Percentiles rank a stretch among this genome's conserved stretches.
Conservation (phyloP, 1,140 invertebrate genomes). For the Apis laboriosa region DNA sequence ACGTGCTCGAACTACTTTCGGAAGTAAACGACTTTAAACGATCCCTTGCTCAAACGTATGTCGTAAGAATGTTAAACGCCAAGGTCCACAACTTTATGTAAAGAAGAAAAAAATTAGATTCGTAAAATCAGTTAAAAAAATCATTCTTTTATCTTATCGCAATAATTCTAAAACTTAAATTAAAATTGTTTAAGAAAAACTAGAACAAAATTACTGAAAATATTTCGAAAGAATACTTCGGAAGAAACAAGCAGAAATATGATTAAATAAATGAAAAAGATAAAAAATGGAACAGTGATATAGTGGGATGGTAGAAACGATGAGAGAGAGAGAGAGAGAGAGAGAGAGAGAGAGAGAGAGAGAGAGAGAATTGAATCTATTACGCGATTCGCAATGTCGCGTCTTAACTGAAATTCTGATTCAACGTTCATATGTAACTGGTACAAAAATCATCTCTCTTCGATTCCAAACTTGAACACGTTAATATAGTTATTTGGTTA, state of each 20-base stretch:
- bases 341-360: not conserved
- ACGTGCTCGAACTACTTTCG: conserved; percentile 16
- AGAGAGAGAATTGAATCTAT: not conserved
- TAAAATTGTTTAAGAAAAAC: not conserved
- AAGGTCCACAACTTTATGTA: conserved; percentile 14
- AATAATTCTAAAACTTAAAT: not conserved
- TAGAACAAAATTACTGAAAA: not conserved
- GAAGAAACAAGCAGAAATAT: not conserved
- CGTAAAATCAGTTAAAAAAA: conserved; percentile 1
- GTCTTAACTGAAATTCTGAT: not conserved
- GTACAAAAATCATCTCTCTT: not conserved
- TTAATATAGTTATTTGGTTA: conserved; percentile 60
- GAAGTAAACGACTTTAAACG: not conserved
- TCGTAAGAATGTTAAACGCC: not conserved
- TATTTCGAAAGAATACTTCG: not conserved
- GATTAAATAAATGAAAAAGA: not conserved
- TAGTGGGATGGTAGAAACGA: not conserved
- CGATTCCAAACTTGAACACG: conserved; percentile 9
- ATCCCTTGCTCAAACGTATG: conserved; percentile 7
- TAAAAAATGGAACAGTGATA: not conserved
- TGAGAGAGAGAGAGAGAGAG: not conserved
- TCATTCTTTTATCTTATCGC: not conserved
- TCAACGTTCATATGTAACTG: not conserved
- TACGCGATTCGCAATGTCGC: not conserved
- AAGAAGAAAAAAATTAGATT: not conserved